Base-by-base conservation (phyloP, 2,113 vertebrate species). In the Canis aureus region DNA sequence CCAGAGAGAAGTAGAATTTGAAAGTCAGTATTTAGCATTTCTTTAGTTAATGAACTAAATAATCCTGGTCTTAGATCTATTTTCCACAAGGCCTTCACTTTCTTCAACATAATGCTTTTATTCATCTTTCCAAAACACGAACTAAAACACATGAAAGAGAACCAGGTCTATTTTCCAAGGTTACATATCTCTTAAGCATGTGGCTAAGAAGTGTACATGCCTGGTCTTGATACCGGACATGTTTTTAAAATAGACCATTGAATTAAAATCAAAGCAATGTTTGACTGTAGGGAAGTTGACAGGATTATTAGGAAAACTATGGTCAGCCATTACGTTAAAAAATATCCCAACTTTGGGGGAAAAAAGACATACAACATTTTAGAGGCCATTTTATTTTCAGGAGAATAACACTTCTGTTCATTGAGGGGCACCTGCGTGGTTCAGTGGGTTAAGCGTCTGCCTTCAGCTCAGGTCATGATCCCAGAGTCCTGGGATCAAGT, bases 231-330 rank as follows among this genome's bases (percentile, higher is more conserved):
- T 69, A 55, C 35, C 82, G 69, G 60, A 74, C 83, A 3, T 96
- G 94, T 79, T 97, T 97, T 62, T 69, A 60, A 90, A 87, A 64
- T 32, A 94, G 85, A 29, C 79, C 0, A 9, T 8, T 91, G 94
- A 91, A 80, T 85, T 94, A 95, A 97, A 94, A 96, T 94, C 93
- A 98, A 98, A 97, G 95, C 87, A 91, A 76, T 66, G 64, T 86
- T 94, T 86, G 17, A 93, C 74, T 97, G 11, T 49, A 86, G 85
- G 83, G 43, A 81, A 93, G 35, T 20, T 66, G 35, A 32, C 53
- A 91, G 80, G 23, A 23, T 91, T 95, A 90, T 89, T 97, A 81
- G 82, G 87, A 64, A 97, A 96, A 92, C 11, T 85, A 43, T 76
- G 32, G 67, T 93, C 51, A 94, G 29, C 17, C 17, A 84, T 92